Base-by-base conservation (phyloP, 2,113 vertebrate genomes). In the Eidolon helvum region DNA sequence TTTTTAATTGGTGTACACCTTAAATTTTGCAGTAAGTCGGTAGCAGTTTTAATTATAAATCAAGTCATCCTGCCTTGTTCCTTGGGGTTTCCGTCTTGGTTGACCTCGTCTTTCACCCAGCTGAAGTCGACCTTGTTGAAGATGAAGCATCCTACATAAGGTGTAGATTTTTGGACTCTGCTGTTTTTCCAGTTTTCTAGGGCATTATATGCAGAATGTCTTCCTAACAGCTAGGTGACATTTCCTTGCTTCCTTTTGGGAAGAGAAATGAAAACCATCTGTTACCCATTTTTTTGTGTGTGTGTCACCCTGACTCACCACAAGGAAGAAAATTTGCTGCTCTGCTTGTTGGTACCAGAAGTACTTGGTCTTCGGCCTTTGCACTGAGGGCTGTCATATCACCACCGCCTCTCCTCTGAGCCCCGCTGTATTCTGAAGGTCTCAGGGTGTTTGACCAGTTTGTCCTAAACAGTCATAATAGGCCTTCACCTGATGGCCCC, bases 231-330 rank as follows among this genome's bases (percentile, higher is more conserved):
- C 50, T 63, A 40, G 28, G 50, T 83, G 87, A 72, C n/a, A 55
- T 75, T 95, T 91, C 43, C 59, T 89, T 89, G 72, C 16, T 33
- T 59, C 75, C 10, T 79, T 79, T 95, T 33, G 38, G 74, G 38
- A 86, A 69, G 43, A 94, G 66, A 57, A 87, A 50, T 96, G 79
- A 87, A 92, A 92, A 69, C 92, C 57, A 85, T 96, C 65, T 95
- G 71, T 92, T 96, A 8, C n/a, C 30, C 10, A 5, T 61, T 66
- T 94, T 82, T 88, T 50, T 50, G 2, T 50, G 15, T 50, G 14
- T 50, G 3, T 84, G 66, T 77, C 53, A 43, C 24, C 11, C 48
- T 53, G 71, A 71, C 87, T 93, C 59, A 82, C 18, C 40, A 30
- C 16, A 4, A 22, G 50, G 59, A 93, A 88, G 59, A 65, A 88